Conservation (phyloP, 2,888 invertebrate species). For the Aporophyla nigra region DNA sequence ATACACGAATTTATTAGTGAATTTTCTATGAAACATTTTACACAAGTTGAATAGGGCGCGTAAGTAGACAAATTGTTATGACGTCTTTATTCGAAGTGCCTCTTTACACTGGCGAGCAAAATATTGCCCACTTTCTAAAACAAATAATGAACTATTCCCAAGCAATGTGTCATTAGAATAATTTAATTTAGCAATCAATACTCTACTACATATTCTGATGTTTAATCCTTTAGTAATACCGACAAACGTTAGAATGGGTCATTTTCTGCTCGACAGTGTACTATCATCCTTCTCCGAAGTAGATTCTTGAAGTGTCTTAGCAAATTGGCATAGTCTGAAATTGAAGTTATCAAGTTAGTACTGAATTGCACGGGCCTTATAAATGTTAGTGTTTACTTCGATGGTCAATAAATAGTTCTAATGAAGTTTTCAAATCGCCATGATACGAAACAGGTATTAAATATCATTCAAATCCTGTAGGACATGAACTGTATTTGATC, state of each 20-base stretch:
- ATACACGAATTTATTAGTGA: constrained; percentile 86
- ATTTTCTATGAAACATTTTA: constrained; percentile 83
- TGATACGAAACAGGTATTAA: neutral
- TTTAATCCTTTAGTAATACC: neutral
- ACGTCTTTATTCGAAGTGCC: constrained; percentile 74
- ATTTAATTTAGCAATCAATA: neutral
- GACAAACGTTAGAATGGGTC: neutral
- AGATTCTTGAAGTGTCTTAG: constrained; percentile 70
- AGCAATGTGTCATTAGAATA: constrained; percentile 5
- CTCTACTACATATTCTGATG: neutral
- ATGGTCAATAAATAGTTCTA: constrained; percentile 28
- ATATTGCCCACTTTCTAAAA: constrained; percentile 10
- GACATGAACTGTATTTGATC: neutral
- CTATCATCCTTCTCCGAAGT: constrained; percentile 60
- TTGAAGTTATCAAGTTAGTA: constrained; percentile 55
- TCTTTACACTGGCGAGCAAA: constrained; percentile 65
- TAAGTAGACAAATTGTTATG: constrained; percentile 67
- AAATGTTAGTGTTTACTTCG: constrained; percentile 63
- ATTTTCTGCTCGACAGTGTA: constrained; percentile 57
- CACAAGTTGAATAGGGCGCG: constrained; percentile 77
- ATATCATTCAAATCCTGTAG: too few species aligned
- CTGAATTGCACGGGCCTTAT: constrained; percentile 68
- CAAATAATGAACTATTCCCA: neutral
- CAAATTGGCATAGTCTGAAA: constrained; percentile 64
- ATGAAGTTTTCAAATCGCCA: neutral